phyloP scores from a whole-genome alignment of 1,140 invertebrate genomes.

The Drosophila sturtevanti region DNA sequence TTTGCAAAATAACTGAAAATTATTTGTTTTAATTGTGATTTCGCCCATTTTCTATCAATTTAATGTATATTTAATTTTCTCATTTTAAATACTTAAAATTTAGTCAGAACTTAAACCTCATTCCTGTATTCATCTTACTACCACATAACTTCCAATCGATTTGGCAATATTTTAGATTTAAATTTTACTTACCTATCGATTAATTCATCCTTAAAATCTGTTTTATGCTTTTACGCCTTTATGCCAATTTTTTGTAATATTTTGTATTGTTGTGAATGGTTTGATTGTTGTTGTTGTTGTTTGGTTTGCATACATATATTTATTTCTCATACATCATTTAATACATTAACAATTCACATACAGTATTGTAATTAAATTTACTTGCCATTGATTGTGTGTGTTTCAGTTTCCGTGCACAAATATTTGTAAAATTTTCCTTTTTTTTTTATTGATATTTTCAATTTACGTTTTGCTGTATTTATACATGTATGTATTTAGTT shows the following conservation, averaged over 20 bases:
- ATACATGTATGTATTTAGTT: slow-evolving; percentile 19
- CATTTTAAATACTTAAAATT: too few relatives aligned
- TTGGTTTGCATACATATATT: slow-evolving; percentile 36
- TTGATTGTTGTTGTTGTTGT: neutral
- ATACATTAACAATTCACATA: slow-evolving; percentile 80
- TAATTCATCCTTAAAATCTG: neutral
- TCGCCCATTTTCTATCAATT: too few relatives aligned
- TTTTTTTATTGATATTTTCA: slow-evolving; percentile 43
- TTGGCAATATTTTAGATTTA: neutral
- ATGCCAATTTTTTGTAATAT: neutral
- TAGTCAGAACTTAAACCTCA: too few relatives aligned
- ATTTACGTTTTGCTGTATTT: slow-evolving; percentile 20
- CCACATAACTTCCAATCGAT: neutral
- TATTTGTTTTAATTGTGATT: too few relatives aligned
- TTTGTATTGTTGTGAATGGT: neutral
- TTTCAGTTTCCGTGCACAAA: slow-evolving; percentile 48
- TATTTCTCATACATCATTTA: slow-evolving; percentile 71
- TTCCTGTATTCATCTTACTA: too few relatives aligned
- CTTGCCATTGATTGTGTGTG: slow-evolving; percentile 74
- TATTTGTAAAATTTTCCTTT: slow-evolving; percentile 58
- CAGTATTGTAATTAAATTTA: slow-evolving; percentile 78
- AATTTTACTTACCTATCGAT: slow-evolving; percentile 1
- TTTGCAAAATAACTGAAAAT: too few relatives aligned
- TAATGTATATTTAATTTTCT: too few relatives aligned
- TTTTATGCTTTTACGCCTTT: neutral